Evolutionary conservation across 2,888 invertebrate species (phyloP).

Genomic region (Mamestra brassicae): DNA sequence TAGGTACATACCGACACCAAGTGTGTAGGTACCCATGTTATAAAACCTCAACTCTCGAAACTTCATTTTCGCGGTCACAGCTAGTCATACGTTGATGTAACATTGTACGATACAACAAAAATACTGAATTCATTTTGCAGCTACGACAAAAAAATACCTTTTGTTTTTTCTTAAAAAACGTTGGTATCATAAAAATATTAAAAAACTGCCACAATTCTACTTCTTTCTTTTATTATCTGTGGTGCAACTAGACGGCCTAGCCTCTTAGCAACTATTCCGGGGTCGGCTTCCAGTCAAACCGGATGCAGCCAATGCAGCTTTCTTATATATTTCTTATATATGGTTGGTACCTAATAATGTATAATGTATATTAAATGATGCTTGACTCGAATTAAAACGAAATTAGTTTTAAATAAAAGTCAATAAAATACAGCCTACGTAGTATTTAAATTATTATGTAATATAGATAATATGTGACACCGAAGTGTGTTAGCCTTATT

Average conservation of each 20-base stretch:
- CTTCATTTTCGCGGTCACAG: neutral
- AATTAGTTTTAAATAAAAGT: constrained; percentile 55
- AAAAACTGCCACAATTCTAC: too few relatives aligned
- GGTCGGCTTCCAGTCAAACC: too few relatives aligned
- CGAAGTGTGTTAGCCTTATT: constrained; percentile 73
- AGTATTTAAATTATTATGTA: constrained; percentile 38
- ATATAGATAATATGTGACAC: constrained; percentile 41
- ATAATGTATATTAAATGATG: constrained; percentile 17
- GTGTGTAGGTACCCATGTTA: too few relatives aligned
- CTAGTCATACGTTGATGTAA: neutral
- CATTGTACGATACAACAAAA: neutral
- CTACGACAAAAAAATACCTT: neutral
- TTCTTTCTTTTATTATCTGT: too few relatives aligned
- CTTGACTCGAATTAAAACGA: constrained; percentile 19
- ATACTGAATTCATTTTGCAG: neutral
- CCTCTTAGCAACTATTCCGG: too few relatives aligned
- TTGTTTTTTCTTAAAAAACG: too few relatives aligned
- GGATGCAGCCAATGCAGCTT: too few relatives aligned
- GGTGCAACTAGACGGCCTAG: too few relatives aligned
- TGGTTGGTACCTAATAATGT: constrained; percentile 2
- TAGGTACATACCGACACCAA: too few relatives aligned
- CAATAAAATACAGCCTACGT: constrained; percentile 60
- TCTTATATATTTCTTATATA: too few relatives aligned
- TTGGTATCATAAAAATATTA: too few relatives aligned
- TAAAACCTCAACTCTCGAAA: neutral